Conservation (phyloP, 1,140 invertebrate genomes). For the Lasioglossum baleicum region DNA sequence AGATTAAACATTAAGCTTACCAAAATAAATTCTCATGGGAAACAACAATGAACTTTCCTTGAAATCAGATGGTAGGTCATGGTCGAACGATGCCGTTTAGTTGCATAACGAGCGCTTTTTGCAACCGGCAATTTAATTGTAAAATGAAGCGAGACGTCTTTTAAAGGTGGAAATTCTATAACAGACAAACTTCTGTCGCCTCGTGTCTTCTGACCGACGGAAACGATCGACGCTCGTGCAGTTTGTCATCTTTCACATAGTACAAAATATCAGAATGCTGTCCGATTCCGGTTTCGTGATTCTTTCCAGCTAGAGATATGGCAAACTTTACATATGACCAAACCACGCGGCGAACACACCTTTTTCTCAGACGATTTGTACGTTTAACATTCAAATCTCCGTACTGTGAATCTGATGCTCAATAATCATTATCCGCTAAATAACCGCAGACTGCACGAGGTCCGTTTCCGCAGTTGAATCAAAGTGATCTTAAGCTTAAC, state of each 20-base stretch:
- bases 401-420: slow-evolving; percentile 25
- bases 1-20: too few relatives aligned
- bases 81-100: too few relatives aligned
- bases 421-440: slow-evolving; percentile 9
- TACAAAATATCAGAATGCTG: slow-evolving; percentile 25
- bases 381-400: not conserved
- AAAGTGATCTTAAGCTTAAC: slow-evolving; percentile 26
- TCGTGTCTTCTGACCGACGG: not conserved
- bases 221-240: slow-evolving; percentile 10
- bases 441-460: slow-evolving; percentile 13
- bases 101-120: too few relatives aligned
- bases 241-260: not conserved
- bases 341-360: not conserved
- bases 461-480: not conserved
- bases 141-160: too few relatives aligned
- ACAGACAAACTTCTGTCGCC: not conserved
- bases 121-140: too few relatives aligned
- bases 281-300: not conserved
- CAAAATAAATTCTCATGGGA: too few relatives aligned
- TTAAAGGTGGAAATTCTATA: not conserved
- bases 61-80: too few relatives aligned
- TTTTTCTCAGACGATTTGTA: not conserved
- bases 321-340: not conserved
- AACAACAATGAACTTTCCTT: too few relatives aligned
- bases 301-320: too few relatives aligned